Evolutionary conservation across 2,113 vertebrate species (phyloP).

Genomic region (Hypocryptadius cinnamomeus): DNA sequence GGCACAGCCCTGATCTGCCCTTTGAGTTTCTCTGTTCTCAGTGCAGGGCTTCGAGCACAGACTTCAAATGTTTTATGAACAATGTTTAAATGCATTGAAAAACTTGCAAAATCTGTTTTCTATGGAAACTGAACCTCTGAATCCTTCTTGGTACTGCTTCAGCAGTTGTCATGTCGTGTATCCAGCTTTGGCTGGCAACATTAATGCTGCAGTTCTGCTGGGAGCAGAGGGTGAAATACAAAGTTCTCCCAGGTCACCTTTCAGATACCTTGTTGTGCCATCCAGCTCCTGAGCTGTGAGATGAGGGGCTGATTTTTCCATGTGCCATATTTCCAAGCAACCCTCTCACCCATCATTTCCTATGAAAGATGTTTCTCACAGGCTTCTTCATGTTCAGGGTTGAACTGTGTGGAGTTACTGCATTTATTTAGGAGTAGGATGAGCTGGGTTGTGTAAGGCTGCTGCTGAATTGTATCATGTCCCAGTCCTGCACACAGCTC

Average conservation of each 20-base stretch:
- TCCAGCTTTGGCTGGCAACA: neutral
- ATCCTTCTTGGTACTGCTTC: neutral
- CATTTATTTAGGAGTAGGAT: neutral
- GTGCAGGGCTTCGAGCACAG: neutral
- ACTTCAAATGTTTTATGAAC: neutral
- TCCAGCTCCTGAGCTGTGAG: neutral
- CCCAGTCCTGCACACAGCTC: neutral
- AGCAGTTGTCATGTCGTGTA: neutral
- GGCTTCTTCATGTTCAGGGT: neutral
- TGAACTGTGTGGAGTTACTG: neutral
- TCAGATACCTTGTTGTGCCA: neutral
- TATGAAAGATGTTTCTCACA: neutral
- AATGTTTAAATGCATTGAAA: neutral
- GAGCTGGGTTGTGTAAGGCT: neutral
- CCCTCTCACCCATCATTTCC: neutral
- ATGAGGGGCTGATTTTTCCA: neutral
- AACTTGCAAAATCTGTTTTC: neutral
- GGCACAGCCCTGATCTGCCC: neutral
- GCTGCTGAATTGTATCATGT: neutral
- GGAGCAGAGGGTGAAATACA: neutral
- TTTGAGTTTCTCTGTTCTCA: neutral
- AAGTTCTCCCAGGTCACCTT: neutral
- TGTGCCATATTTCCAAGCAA: rapidly evolving
- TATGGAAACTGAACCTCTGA: neutral
- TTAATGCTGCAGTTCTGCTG: neutral